A percentile compares a stretch with the other conserved stretches of the same genome.
Conservation (phyloP, 1,140 invertebrate species). For the Drosophila tani region DNA sequence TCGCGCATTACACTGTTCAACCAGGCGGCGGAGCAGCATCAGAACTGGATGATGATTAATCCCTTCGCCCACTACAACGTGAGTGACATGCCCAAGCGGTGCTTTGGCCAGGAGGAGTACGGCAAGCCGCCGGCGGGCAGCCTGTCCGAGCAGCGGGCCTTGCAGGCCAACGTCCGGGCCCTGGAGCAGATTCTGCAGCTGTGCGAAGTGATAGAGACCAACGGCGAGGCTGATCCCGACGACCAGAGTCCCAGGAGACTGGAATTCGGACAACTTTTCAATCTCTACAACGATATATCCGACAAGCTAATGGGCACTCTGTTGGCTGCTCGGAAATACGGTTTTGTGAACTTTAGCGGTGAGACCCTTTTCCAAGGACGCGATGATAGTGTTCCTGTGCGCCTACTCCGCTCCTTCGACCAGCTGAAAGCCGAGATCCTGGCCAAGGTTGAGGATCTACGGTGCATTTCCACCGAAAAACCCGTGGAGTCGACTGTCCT, state of each 20-base stretch:
- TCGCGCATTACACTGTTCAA: conserved; percentile 64
- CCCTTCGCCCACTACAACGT: conserved; percentile 64
- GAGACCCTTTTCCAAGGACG: conserved; percentile 69
- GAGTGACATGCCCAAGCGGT: conserved; percentile 53
- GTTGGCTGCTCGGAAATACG: conserved; percentile 52
- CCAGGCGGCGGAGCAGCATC: conserved; percentile 55
- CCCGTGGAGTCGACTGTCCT: conserved; percentile 20
- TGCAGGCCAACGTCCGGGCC: conserved; percentile 44
- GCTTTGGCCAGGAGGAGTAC: conserved; percentile 43
- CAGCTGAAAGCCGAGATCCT: conserved; percentile 47
- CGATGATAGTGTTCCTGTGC: conserved; percentile 43
- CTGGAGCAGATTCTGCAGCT: conserved; percentile 67
- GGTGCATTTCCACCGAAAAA: conserved; percentile 28
- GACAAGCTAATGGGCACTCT: conserved; percentile 66
- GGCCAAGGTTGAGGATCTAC: conserved; percentile 54
- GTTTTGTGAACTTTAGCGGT: conserved; percentile 57
- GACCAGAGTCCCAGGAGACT: neutral
- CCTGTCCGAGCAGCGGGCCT: conserved; percentile 48
- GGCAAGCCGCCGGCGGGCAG: conserved; percentile 56
- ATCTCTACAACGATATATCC: conserved; percentile 63
- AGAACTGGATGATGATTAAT: conserved; percentile 65
- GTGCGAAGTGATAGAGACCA: conserved; percentile 41
- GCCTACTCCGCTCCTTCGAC: conserved; percentile 34
- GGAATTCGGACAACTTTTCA: conserved; percentile 53
- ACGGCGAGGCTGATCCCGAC: neutral